Evolutionary conservation across 1,140 invertebrate species (phyloP).

Genomic region (Planococcus citri): DNA sequence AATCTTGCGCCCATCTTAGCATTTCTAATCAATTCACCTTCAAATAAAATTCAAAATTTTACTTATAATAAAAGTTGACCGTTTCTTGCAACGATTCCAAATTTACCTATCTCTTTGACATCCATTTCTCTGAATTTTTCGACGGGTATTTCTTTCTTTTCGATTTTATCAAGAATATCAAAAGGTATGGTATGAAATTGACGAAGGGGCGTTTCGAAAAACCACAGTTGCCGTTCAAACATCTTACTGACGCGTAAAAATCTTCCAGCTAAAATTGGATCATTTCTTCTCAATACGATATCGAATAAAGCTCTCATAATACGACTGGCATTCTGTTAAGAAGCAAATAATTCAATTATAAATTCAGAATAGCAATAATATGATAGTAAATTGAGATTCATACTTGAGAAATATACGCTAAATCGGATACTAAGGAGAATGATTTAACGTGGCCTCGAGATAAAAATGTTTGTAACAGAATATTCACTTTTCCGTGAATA

Average conservation of each 20-base stretch:
- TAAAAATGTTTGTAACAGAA: slow-evolving; percentile 84
- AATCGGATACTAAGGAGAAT: slow-evolving; percentile 86
- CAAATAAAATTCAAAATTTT: neutral
- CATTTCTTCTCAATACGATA: slow-evolving; percentile 76
- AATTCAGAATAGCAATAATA: neutral
- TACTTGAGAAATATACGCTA: slow-evolving; percentile 84
- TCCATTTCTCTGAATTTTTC: slow-evolving; percentile 74
- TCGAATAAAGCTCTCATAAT: slow-evolving; percentile 90
- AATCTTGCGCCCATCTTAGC: slow-evolving; percentile 59
- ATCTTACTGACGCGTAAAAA: slow-evolving; percentile 76
- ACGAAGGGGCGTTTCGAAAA: slow-evolving; percentile 67
- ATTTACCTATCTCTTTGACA: slow-evolving; percentile 64
- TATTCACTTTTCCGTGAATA: slow-evolving; percentile 91
- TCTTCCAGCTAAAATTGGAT: slow-evolving; percentile 71
- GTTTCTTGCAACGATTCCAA: neutral
- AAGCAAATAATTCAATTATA: neutral
- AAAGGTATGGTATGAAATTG: slow-evolving; percentile 57
- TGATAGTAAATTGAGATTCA: slow-evolving; percentile 24
- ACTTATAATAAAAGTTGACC: slow-evolving; percentile 11
- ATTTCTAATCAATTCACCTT: slow-evolving; percentile 62
- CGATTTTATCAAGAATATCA: slow-evolving; percentile 72
- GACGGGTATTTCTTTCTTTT: slow-evolving; percentile 56
- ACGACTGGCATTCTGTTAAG: slow-evolving; percentile 67
- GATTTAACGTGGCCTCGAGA: slow-evolving; percentile 64
- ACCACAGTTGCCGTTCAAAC: slow-evolving; percentile 82